Conservation (phyloP, 2,888 invertebrate species). For the Odiellus spinosus region DNA sequence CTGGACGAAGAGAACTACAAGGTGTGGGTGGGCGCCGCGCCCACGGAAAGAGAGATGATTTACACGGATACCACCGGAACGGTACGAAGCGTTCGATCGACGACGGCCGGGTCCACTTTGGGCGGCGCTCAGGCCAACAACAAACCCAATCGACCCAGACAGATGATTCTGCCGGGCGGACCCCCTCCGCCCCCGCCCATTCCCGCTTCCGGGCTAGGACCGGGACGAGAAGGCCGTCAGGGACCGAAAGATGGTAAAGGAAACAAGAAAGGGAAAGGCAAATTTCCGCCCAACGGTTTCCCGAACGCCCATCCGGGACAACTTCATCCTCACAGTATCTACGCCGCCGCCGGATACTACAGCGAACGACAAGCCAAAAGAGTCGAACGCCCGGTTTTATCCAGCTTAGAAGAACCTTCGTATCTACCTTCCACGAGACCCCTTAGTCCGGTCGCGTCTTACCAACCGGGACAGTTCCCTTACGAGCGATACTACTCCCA, state of each 20-base stretch:
- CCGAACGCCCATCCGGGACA: background rate
- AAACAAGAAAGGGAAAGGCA: background rate
- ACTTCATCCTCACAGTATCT: constrained; percentile 10
- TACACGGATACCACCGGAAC: constrained; percentile 31
- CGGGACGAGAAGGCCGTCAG: constrained; percentile 6
- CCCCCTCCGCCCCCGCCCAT: constrained; percentile 48
- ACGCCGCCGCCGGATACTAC: constrained; percentile 12
- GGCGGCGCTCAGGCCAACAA: constrained; percentile 7
- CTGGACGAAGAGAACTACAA: constrained; percentile 68
- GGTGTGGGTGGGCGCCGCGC: constrained; percentile 57
- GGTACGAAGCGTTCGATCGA: constrained; percentile 32
- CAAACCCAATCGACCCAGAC: constrained; percentile 39
- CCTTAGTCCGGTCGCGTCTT: constrained; percentile 41
- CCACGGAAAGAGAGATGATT: constrained; percentile 25
- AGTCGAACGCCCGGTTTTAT: constrained; percentile 14
- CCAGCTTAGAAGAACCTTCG: constrained; percentile 20
- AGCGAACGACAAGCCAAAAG: constrained; percentile 13
- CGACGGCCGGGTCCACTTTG: constrained; percentile 8
- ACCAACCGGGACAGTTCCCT: constrained; percentile 44
- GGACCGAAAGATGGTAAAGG: constrained; percentile 5
- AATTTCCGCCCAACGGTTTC: background rate
- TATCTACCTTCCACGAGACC: constrained; percentile 21
- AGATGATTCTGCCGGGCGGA: constrained; percentile 52
- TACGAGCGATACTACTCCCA: constrained; percentile 43
- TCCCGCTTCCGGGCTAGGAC: constrained; percentile 11